phyloP scores from a whole-genome alignment of 2,888 invertebrate species.

The Drosophila subsilvestris region DNA sequence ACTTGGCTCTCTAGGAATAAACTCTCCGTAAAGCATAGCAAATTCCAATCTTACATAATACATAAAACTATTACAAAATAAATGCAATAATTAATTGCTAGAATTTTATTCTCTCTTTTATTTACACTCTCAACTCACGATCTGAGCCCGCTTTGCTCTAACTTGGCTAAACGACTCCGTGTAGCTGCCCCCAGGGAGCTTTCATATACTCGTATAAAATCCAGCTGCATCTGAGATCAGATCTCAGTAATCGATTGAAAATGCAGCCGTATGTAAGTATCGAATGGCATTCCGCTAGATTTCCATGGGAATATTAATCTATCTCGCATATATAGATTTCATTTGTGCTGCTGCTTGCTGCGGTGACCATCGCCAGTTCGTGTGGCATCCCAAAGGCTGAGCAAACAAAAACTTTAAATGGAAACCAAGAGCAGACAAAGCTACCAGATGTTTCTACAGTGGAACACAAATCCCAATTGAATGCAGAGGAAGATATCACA shows the following conservation, averaged over 20 bases:
- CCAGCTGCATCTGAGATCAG: neutral
- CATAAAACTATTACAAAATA: neutral
- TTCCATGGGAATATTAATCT: neutral
- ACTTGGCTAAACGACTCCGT: neutral
- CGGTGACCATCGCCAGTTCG: neutral
- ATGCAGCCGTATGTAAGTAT: conserved; percentile 31
- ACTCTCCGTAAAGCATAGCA: neutral
- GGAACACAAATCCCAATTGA: neutral
- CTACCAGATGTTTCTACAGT: neutral
- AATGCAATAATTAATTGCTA: neutral
- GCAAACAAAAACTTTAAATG: neutral
- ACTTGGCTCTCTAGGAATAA: neutral
- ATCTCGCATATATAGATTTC: conserved; percentile 1
- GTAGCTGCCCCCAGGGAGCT: neutral
- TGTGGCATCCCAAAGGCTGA: neutral
- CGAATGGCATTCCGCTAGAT: conserved; percentile 5
- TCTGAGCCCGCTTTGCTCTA: neutral
- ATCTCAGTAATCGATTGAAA: conserved; percentile 16
- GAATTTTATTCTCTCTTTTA: neutral
- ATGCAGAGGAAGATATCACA: neutral
- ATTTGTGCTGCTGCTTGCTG: conserved; percentile 12
- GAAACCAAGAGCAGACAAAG: neutral
- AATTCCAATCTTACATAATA: neutral
- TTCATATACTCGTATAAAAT: conserved; percentile 16
- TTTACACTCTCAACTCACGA: neutral